Evolutionary conservation across 2,113 vertebrate genomes (phyloP), one percentile per base, ranked within the genome.

Genomic region (Acrocephalus arundinaceus): DNA sequence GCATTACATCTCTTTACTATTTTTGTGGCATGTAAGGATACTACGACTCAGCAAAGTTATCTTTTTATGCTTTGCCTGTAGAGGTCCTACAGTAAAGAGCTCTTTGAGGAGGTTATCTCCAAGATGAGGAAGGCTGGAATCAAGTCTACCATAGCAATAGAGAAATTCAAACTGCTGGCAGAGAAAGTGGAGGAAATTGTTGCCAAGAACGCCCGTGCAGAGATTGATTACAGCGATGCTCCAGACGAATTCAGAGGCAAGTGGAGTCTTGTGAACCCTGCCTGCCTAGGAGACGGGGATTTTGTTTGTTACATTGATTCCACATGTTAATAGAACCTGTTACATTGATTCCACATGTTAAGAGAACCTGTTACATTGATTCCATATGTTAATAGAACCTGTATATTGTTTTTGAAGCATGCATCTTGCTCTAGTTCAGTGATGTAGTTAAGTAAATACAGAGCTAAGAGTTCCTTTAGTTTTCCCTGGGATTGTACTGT

Each of bases 91-190:
- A 99, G 99, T 97, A 99, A 99, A 72, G 99, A 99, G 85, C 97
- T 99, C 61, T 99, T 99, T 91, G 99, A 99, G 75, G 99, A 99
- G 92, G 99, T 99, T 3, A 99, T 99, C 96, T 99, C 98, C 12
- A 99, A 99, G 98, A 99, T 99, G 99, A 98, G 98, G 73, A 99
- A 99, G 96, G 99, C 99, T 49, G 99, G 99, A 55, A 99, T 99
- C 96, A 99, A 99, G 68, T 99, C 99, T 33, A 99, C 99, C 13
- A 99, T 99, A 78, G 99, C 99, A 41, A 99, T 99, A 93, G 99
- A 99, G 96, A 99, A 99, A 97, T 99, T 99, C 95, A 99, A 99
- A 94, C 99, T 99, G 89, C 98, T 99, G 46, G 99, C 98, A 0
- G 99, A 99, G 94, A 99, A 99, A 52, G 99, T 99, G 80, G 99